Evolutionary conservation across 2,113 vertebrate species (phyloP).

Genomic region (Rhodinocichla rosea): DNA sequence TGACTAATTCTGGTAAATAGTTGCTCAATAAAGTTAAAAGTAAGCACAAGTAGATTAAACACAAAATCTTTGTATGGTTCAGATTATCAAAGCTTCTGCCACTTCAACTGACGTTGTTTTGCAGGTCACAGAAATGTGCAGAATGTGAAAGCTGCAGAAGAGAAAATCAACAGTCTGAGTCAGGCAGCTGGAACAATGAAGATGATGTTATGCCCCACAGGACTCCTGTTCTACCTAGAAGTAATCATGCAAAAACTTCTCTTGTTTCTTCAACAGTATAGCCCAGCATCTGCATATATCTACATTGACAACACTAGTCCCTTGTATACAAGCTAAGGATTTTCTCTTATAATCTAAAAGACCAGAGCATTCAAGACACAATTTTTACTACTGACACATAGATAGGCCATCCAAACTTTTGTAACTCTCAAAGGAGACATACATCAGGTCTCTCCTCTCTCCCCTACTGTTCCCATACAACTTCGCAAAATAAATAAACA

Average conservation of each 20-base stretch:
- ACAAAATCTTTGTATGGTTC: background rate
- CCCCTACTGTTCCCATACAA: background rate
- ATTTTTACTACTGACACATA: background rate
- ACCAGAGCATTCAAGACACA: background rate
- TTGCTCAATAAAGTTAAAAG: background rate
- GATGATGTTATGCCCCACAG: background rate
- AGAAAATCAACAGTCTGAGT: constrained; percentile 30
- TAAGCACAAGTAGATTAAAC: background rate
- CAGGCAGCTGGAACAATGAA: constrained; percentile 73
- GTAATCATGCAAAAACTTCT: constrained; percentile 25
- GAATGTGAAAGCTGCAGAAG: background rate
- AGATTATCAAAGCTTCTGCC: background rate
- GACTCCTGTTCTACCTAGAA: constrained; percentile 36
- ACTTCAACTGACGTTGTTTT: background rate
- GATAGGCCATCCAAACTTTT: background rate
- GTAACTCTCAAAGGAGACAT: background rate
- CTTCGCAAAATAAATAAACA: background rate
- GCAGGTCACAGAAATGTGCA: constrained; percentile 15
- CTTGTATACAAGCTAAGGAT: background rate
- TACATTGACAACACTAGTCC: background rate
- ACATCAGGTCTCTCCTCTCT: background rate
- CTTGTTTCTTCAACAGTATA: background rate
- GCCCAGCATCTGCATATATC: background rate
- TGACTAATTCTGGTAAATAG: background rate
- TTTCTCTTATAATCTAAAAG: background rate